Evolutionary conservation across 2,113 vertebrate genomes (phyloP).

Genomic region (Micromys minutus): DNA sequence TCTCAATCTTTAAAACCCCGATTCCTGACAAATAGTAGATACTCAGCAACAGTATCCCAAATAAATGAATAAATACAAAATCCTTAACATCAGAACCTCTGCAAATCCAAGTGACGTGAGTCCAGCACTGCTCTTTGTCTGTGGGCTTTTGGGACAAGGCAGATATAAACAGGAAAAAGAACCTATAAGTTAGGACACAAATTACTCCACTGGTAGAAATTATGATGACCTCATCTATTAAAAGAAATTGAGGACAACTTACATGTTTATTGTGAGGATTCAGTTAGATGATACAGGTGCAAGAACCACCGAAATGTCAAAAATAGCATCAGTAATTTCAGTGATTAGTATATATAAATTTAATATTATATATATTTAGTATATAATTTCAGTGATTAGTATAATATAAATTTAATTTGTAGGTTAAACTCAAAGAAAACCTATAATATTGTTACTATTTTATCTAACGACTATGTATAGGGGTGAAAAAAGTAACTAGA

Average conservation of each 20-base stretch:
- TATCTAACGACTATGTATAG: neutral
- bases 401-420: constrained; percentile 22
- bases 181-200: neutral
- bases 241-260: neutral
- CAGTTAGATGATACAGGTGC: neutral
- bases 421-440: neutral
- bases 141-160: neutral
- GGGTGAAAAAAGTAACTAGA: neutral
- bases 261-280: neutral
- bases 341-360: neutral
- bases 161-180: neutral
- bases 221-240: neutral
- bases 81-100: neutral
- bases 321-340: neutral
- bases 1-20: neutral
- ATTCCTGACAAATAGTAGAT: neutral
- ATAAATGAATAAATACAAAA: constrained; percentile 41
- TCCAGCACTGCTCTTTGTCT: neutral
- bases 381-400: neutral
- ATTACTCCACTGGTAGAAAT: neutral
- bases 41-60: neutral
- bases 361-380: no score
- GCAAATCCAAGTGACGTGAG: neutral
- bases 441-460: neutral
- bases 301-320: constrained; percentile 17